Base-by-base conservation (phyloP, 1,140 invertebrate genomes). In the Alviniconcha marisindica region DNA sequence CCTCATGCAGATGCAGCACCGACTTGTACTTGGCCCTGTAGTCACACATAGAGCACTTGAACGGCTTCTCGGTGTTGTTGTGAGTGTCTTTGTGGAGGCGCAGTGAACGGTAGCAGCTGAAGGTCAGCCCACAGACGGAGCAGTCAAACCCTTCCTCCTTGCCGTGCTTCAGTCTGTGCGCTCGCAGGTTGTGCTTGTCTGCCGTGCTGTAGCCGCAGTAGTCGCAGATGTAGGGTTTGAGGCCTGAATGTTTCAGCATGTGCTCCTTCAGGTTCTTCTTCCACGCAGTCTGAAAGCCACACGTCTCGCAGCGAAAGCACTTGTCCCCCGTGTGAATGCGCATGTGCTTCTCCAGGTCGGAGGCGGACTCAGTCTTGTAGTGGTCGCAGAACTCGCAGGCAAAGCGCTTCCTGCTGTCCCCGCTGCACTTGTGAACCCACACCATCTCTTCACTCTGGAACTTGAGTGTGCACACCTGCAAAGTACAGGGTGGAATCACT, bases 321-420 rank as follows among this genome's bases (percentile, higher is more conserved):
- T 85, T 85, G 77, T 85, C 84, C 44, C 82, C 82, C 15, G 84
- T 85, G 73, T 85, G 84, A 38, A 85, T 85, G 28, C 84, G 77
- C 84, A 85, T 85, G 60, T 85, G 84, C 44, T 95, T 92, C 78
- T 86, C 85, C 40, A 88, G 71, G 48, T 87, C 86, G 10, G 84
- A 83, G 14, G 86, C 82, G 15, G 84, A 86, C 36, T 83, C 85
- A 44, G 86, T 85, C 60, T 81, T 81, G 78, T 88, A 87, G 78
- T 85, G 84, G 77, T 87, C 84, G 80, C 87, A 88, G 56, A 81
- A 76, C 56, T 84, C 78, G 71, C 87, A 88, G 28, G 78, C 79
- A 42, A 82, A 85, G 73, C 83, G 85, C 69, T 88, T 88, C 12
- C 79, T n/a, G 24, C 83, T 79, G 74, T 82, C 80, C 2, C 81